A percentile compares a stretch with the other conserved stretches of the same genome.
phyloP scores from a whole-genome alignment of 2,797 vertebrate species.

The Poeciliopsis gracilis region DNA sequence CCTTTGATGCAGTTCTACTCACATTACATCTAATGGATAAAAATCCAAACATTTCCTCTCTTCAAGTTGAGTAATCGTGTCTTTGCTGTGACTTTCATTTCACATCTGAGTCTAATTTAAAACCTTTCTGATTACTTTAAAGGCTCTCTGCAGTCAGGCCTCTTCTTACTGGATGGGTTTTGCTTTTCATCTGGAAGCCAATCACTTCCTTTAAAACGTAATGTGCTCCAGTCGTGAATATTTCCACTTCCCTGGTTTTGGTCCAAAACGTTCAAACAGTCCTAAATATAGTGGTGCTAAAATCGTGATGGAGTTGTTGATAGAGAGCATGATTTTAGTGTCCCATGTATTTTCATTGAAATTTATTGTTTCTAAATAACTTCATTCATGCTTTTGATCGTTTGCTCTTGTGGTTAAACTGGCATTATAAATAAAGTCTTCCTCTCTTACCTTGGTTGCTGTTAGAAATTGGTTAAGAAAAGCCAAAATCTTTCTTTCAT shows the following conservation, averaged over 20 bases:
- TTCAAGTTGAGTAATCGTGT: background rate
- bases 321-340: background rate
- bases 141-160: background rate
- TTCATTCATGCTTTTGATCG: background rate
- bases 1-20: background rate
- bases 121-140: background rate
- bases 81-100: background rate
- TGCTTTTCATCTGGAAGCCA: background rate
- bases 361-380: background rate
- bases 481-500: background rate
- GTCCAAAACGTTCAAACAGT: background rate
- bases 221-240: background rate
- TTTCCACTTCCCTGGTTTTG: background rate
- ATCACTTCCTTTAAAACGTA: background rate
- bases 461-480: background rate
- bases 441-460: background rate
- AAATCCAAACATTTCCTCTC: background rate
- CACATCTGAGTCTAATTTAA: conserved; percentile 1
- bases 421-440: background rate
- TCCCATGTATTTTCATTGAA: background rate
- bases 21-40: background rate
- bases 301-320: background rate
- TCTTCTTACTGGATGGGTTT: background rate
- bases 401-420: background rate
- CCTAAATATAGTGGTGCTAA: background rate